These are phyloP conservation scores for Pseudopodoces humilis DNA, from an alignment of 2,113 vertebrate species.

Conservation along the genomic window DNA sequence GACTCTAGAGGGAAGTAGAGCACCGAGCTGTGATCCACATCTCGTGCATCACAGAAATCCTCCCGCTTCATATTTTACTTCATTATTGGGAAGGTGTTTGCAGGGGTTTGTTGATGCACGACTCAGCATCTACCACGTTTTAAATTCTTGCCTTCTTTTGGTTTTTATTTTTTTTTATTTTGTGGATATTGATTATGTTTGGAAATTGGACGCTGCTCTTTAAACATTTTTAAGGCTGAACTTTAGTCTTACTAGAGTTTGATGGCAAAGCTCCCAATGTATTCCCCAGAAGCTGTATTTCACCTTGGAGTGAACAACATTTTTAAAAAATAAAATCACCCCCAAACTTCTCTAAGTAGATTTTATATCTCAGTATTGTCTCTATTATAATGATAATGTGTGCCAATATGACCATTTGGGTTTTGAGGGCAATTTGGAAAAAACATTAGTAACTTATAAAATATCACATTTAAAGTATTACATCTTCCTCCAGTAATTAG, in stretches of 20 bases:
- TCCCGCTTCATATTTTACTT: neutral
- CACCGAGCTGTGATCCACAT: neutral
- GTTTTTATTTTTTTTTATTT: fast-evolving
- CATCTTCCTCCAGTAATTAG: neutral
- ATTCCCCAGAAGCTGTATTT: neutral
- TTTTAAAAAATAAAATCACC: neutral
- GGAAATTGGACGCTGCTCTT: neutral
- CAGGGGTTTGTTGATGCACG: neutral
- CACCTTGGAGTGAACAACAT: neutral
- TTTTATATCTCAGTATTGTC: neutral
- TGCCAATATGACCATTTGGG: neutral
- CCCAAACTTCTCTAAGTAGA: neutral
- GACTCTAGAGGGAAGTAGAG: conserved; percentile 53
- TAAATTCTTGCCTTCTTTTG: neutral
- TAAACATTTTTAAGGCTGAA: neutral
- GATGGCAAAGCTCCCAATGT: neutral
- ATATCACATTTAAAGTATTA: neutral
- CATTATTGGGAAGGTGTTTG: neutral
- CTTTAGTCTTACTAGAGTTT: neutral
- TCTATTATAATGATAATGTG: neutral
- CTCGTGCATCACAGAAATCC: neutral
- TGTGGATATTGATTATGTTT: neutral
- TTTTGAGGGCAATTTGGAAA: neutral
- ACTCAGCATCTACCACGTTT: neutral
- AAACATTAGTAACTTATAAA: neutral